phyloP scores from a whole-genome alignment of 1,140 invertebrate genomes.

The Neodiprion pinetum region DNA sequence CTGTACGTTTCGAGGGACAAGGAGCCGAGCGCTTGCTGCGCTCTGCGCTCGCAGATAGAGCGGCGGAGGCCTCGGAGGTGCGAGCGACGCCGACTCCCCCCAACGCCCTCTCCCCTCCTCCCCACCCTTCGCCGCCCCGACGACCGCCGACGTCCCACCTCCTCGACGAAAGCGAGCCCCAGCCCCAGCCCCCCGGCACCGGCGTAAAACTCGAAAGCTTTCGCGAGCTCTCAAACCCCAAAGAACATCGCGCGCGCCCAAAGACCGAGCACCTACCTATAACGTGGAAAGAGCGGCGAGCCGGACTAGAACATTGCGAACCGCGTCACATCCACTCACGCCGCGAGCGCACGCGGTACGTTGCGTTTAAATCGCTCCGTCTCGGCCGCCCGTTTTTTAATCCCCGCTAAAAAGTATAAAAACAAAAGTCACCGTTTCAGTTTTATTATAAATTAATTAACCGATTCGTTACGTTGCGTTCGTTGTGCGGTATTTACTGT shows the following conservation, averaged over 20 bases:
- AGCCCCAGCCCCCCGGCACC: background rate
- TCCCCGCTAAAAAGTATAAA: too few species aligned
- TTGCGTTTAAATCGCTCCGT: too few species aligned
- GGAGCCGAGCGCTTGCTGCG: slow-evolving; percentile 27
- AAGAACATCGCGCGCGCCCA: slow-evolving; percentile 6
- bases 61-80: background rate
- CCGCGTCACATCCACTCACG: background rate
- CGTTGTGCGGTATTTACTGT: too few species aligned
- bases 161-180: slow-evolving; percentile 6
- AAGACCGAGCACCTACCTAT: background rate
- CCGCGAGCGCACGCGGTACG: background rate
- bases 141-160: background rate
- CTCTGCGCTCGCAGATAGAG: background rate
- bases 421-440: too few species aligned
- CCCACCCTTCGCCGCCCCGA: background rate
- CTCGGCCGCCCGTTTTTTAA: background rate
- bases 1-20: slow-evolving; percentile 34
- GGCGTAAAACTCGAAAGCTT: background rate
- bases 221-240: background rate
- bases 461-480: too few species aligned
- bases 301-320: background rate
- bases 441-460: too few species aligned
- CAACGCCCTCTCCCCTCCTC: background rate
- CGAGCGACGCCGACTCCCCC: background rate
- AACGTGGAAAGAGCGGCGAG: background rate